phyloP scores from a whole-genome alignment of 2,888 invertebrate genomes.

The Oxytorus armatus region DNA sequence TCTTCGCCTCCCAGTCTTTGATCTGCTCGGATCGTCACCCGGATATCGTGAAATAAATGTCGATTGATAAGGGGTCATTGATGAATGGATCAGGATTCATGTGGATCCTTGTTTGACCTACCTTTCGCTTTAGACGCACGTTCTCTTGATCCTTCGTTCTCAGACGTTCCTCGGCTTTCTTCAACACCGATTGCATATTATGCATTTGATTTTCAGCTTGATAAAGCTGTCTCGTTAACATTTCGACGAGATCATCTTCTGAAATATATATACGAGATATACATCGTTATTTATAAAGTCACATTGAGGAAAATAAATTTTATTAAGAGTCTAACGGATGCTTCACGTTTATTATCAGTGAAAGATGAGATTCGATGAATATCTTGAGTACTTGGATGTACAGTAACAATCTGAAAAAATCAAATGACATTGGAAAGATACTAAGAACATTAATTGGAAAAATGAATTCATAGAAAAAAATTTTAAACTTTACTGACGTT shows the following conservation, averaged over 20 bases:
- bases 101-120: neutral
- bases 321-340: neutral
- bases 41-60: constrained; percentile 3
- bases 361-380: no score
- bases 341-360: no score
- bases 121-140: constrained; percentile 77
- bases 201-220: constrained; percentile 77
- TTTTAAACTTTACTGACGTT: no score
- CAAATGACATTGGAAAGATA: no score
- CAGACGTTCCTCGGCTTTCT: constrained; percentile 75
- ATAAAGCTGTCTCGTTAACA: constrained; percentile 76
- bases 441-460: no score
- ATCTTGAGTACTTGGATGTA: no score
- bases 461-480: no score
- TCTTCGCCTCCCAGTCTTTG: constrained; percentile 76
- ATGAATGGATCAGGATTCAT: constrained; percentile 13
- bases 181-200: constrained; percentile 73
- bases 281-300: neutral
- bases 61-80: constrained; percentile 9
- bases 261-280: constrained; percentile 15
- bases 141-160: constrained; percentile 78
- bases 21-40: constrained; percentile 68
- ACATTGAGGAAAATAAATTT: constrained; percentile 1
- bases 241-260: constrained; percentile 76
- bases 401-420: no score